Base-by-base conservation (phyloP, 2,888 invertebrate species). In the Laspeyria flexula region DNA sequence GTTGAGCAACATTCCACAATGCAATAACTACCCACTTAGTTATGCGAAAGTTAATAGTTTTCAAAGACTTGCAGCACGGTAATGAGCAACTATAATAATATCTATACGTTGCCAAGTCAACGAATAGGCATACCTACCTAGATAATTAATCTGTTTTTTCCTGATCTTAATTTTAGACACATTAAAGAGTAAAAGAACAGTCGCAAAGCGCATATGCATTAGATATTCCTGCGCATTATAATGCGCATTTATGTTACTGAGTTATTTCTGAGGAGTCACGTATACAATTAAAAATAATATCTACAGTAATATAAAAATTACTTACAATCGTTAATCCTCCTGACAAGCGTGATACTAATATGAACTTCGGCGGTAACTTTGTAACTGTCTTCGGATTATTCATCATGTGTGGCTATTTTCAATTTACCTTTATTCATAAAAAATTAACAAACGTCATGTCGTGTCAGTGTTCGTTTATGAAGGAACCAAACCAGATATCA, bases 291-390 rank as follows among this genome's bases (percentile, higher is more conserved):
- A 9, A 16, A 16, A 6, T 7, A 23, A 7, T 38, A 23, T 12
- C 5, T n/a, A n/a, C n/a, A n/a, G n/a, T 31, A 29, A n/a, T 38
- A 10, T 12, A 40, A 18, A 21, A 31, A 34, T 30, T 60, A 83
- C 88, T 88, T 77, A 87, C 88, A 53, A 80, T 65, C 11, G 84
- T 81, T 3, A 87, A 49, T 10, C 78, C 74, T 3, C 76, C 71
- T 0, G 86, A 77, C 23, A 86, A 53, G 1, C 51, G 27, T 0
- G 81, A 75, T 3, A 73, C 73, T 13, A 84, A 51, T 5, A 74
- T 61, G 6, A 86, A 60, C 12, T 76, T 73, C 4, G 75, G 47
- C 1, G 80, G 72, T 13, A 75, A 58, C 45, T 73, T 74, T 12
- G 12, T 62, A 2, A 25, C 42, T 37, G 51, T 46, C 35, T 47